These are phyloP conservation scores for Pelodiscus sinensis DNA, from an alignment of 2,113 vertebrate species.

Conservation along the genomic window DNA sequence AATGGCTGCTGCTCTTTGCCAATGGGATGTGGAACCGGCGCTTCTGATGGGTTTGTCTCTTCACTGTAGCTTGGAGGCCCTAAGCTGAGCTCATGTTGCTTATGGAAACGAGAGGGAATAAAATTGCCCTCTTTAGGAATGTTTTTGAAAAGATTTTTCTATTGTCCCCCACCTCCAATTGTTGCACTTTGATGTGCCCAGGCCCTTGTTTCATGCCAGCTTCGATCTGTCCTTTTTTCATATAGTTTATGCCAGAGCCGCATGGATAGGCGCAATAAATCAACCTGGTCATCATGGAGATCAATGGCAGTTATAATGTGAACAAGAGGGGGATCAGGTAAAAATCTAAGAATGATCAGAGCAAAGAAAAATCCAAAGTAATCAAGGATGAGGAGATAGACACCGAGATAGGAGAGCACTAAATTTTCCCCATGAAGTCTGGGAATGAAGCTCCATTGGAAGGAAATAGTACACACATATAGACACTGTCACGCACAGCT, in stretches of 20 bases:
- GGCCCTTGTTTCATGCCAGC: fast-evolving
- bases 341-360: slow-evolving; percentile 20
- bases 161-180: too few species aligned
- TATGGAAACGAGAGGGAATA: background rate
- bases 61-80: background rate
- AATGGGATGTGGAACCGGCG: background rate
- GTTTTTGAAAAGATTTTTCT: background rate
- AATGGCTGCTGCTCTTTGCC: background rate
- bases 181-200: fast-evolving
- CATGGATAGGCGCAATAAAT: slow-evolving; percentile 50
- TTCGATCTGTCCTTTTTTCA: background rate
- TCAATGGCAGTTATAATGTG: slow-evolving; percentile 59
- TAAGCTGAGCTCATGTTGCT: background rate
- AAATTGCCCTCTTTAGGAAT: background rate
- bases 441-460: background rate
- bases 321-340: slow-evolving; percentile 53
- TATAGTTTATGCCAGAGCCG: background rate
- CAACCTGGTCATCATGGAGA: slow-evolving; percentile 57
- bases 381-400: background rate
- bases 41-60: background rate
- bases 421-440: background rate
- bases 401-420: fast-evolving
- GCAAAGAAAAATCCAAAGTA: slow-evolving; percentile 16
- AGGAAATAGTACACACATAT: background rate
- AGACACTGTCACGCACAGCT: background rate